Conservation (phyloP, 2,113 vertebrate species). For the Sinocyclocheilus maitianheensis region DNA sequence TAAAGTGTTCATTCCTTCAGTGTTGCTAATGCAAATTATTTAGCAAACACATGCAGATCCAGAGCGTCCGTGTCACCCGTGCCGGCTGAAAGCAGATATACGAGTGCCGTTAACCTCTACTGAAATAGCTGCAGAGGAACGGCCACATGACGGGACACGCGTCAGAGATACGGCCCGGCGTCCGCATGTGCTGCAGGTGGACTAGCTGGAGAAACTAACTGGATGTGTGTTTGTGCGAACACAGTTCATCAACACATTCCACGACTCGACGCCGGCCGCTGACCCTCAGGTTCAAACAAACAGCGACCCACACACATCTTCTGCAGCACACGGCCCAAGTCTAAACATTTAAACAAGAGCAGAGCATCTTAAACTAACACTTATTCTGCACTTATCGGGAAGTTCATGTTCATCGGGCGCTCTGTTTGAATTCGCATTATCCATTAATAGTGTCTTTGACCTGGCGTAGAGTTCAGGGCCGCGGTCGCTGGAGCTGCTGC, state of each 20-base stretch:
- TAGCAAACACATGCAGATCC: background rate
- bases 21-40: background rate
- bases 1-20: background rate
- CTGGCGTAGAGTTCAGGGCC: conserved; percentile 49
- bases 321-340: background rate
- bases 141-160: background rate
- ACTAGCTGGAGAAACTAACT: background rate
- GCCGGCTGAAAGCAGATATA: conserved; percentile 58
- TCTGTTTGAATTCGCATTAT: conserved; percentile 48
- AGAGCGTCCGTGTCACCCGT: background rate
- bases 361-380: background rate
- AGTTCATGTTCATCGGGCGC: conserved; percentile 47
- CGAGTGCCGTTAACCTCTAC: conserved; percentile 40
- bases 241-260: conserved; percentile 17
- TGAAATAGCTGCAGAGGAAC: conserved; percentile 58
- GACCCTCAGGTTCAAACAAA: conserved; percentile 16
- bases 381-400: conserved; percentile 34
- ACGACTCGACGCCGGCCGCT: background rate
- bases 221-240: background rate
- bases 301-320: conserved; percentile 14
- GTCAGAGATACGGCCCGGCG: background rate
- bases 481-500: conserved; percentile 57
- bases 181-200: background rate
- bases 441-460: conserved; percentile 60
- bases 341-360: conserved; percentile 4